Conservation (phyloP, 2,797 vertebrate genomes). For the Scomberomorus guttatus region DNA sequence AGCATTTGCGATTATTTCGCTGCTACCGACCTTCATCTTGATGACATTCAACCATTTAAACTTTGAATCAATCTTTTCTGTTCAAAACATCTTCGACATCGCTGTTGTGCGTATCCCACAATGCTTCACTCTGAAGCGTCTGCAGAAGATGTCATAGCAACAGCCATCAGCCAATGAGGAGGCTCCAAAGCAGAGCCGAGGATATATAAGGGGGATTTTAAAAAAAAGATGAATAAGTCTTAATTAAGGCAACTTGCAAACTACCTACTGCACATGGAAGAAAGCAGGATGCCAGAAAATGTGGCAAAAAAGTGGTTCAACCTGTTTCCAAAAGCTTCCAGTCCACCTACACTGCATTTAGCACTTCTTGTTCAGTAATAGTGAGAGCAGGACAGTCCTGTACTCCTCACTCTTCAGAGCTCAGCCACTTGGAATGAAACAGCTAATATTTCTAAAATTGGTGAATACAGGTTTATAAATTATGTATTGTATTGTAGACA, state of each 20-base stretch:
- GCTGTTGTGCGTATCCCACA: conserved; percentile 63
- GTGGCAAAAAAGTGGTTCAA: not conserved
- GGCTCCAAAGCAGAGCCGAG: not conserved
- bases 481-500: too few relatives aligned
- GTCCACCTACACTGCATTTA: too few relatives aligned
- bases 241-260: too few relatives aligned
- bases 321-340: too few relatives aligned
- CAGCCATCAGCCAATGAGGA: conserved; percentile 63
- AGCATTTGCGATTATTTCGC: accelerated
- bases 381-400: not conserved
- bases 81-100: conserved; percentile 30
- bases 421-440: too few relatives aligned
- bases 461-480: too few relatives aligned
- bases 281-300: not conserved
- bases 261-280: not conserved
- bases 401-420: too few relatives aligned
- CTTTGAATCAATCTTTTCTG: not conserved
- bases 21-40: conserved; percentile 81
- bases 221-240: too few relatives aligned
- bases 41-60: not conserved
- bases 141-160: conserved; percentile 78
- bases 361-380: too few relatives aligned
- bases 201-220: not conserved
- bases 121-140: conserved; percentile 79
- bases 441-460: too few relatives aligned